phyloP scores from a whole-genome alignment of 2,797 vertebrate species.

The Gallirallus australis region DNA sequence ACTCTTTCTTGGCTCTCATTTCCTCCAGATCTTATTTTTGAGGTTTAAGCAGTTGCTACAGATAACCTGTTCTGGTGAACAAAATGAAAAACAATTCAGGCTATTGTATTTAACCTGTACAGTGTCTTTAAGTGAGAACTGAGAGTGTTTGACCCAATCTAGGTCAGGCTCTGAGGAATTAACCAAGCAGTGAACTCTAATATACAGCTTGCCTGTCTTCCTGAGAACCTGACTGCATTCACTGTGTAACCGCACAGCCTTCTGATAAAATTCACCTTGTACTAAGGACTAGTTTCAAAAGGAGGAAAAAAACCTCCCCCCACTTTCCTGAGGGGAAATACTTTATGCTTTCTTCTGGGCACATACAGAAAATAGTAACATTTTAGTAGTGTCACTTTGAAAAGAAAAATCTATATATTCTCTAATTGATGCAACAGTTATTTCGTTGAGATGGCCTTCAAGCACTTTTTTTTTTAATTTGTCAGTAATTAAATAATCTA shows the following conservation, averaged over 20 bases:
- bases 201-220: background rate
- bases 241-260: background rate
- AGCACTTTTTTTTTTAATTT: background rate
- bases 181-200: constrained; percentile 21
- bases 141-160: background rate
- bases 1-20: background rate
- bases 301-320: background rate
- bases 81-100: constrained; percentile 17
- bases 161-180: constrained; percentile 4
- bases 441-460: background rate
- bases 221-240: background rate
- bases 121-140: constrained; percentile 7
- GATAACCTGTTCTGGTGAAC: background rate
- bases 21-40: background rate
- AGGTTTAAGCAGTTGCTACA: background rate
- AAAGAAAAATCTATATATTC: background rate
- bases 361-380: background rate
- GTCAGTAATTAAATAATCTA: background rate
- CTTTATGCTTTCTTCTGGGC: background rate
- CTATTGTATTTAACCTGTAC: background rate
- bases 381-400: background rate
- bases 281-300: background rate
- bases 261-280: constrained; percentile 1
- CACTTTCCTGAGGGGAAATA: background rate
- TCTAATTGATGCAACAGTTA: background rate